phyloP scores from a whole-genome alignment of 2,888 invertebrate genomes.

The Embidobia sp. region DNA sequence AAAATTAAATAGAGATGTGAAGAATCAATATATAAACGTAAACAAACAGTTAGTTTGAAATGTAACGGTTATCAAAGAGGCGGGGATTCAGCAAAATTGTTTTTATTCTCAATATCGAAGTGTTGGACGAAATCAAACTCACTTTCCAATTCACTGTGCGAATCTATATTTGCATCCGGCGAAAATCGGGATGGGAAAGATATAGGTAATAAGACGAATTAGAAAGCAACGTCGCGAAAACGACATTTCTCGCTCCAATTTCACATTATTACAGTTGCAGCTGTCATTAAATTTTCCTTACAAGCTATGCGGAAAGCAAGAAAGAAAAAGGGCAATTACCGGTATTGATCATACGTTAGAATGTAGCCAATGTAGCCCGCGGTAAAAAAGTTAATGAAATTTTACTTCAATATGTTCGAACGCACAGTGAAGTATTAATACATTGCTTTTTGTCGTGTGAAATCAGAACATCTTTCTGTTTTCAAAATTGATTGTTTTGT shows the following conservation, averaged over 20 bases:
- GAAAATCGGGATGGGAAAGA: conserved; percentile 21
- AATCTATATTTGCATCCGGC: conserved; percentile 14
- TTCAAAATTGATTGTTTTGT: too few relatives aligned
- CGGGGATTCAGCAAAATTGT: too few relatives aligned
- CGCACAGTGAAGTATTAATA: too few relatives aligned
- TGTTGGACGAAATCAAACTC: too few relatives aligned
- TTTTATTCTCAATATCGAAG: too few relatives aligned
- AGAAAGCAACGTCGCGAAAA: conserved; percentile 43
- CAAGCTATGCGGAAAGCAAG: conserved; percentile 14
- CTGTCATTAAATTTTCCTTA: conserved; percentile 40
- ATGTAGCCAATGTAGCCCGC: conserved; percentile 9
- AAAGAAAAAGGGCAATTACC: conserved; percentile 32
- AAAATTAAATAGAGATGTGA: too few relatives aligned
- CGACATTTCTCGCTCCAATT: conserved; percentile 45
- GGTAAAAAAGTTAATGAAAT: conserved; percentile 18
- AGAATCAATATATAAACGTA: too few relatives aligned
- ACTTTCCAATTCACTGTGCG: too few relatives aligned
- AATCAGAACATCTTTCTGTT: too few relatives aligned
- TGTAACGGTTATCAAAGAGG: too few relatives aligned
- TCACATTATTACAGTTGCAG: conserved; percentile 31
- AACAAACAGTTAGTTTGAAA: too few relatives aligned
- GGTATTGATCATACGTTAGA: conserved; percentile 30
- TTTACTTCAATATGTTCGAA: conserved; percentile 19
- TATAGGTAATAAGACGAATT: conserved; percentile 35
- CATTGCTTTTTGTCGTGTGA: too few relatives aligned